Evolutionary conservation across 2,797 vertebrate species (phyloP), one percentile per base, ranked within the genome.

Genomic region (Podargus strigoides): DNA sequence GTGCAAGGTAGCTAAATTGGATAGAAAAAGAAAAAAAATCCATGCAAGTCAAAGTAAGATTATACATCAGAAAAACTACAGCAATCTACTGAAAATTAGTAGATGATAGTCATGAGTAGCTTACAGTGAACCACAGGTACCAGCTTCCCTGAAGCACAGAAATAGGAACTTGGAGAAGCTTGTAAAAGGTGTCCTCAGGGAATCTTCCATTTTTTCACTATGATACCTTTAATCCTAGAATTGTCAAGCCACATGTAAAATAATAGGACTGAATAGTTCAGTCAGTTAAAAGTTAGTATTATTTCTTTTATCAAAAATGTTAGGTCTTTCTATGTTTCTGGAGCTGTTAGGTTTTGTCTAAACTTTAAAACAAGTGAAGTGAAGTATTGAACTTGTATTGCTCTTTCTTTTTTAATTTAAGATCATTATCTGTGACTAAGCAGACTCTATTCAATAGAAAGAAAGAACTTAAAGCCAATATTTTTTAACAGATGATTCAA

Each of bases 401-500:
- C 74, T 88, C 70, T 95, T 94, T 93, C 60, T 94, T 96, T 96
- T 96, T 95, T 77, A 92, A 94, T 85, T 69, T 90, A 95, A 55
- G 87, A 78, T 93, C 85, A 53, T 97, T 97, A 90, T 96, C 91
- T 96, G 84, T 96, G 91, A 96, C 93, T 97, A 96, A 97, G 95
- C 94, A 96, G 76, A 87, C 85, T 80, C 24, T 63, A 39, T 90
- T 95, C 79, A 88, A 37, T n/a, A 70, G 81, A 67, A 89, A 66
- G 90, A 93, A 93, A 95, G 90, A 76, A 95, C 82, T 85, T 94
- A 87, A 83, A 96, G 87, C 52, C 91, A 67, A 46, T 95, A 55
- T 96, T 96, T 96, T 96, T 90, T 97, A 95, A 96, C 98, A 99
- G 99, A 99, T 99, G 98, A 99, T 99, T 98, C 98, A 99, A 96